These are phyloP conservation scores for Platycheirus rosarum DNA, from an alignment of 2,888 invertebrate species.

Conservation along the genomic window DNA sequence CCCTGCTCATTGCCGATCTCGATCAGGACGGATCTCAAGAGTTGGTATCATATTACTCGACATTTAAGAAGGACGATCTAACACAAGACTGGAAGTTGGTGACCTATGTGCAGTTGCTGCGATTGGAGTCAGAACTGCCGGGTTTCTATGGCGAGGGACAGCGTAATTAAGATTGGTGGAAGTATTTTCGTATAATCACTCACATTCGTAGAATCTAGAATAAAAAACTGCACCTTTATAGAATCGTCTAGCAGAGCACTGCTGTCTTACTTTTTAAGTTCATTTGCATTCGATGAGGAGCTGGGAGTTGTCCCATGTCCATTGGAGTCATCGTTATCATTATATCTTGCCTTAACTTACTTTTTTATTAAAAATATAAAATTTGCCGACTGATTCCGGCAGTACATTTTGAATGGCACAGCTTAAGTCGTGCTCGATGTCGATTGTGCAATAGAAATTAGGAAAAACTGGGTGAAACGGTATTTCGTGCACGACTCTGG, in stretches of 20 bases:
- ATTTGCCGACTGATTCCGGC: not conserved
- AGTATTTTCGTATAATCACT: slow-evolving; percentile 25
- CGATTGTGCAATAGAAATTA: not conserved
- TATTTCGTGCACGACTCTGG: not conserved
- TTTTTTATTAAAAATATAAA: not conserved
- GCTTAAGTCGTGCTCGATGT: not conserved
- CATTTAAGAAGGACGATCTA: slow-evolving; percentile 83
- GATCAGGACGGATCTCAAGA: slow-evolving; percentile 90
- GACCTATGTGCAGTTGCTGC: slow-evolving; percentile 87
- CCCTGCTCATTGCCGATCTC: slow-evolving; percentile 88
- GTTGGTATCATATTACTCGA: slow-evolving; percentile 89
- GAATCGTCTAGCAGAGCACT: slow-evolving; percentile 48
- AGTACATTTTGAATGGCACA: not conserved
- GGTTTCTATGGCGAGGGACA: slow-evolving; percentile 85
- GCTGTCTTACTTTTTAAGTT: slow-evolving; percentile 19
- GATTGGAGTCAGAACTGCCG: slow-evolving; percentile 88
- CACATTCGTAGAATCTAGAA: slow-evolving; percentile 47
- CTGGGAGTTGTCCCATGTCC: not conserved
- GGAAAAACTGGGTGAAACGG: not conserved
- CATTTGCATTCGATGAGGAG: slow-evolving; percentile 14
- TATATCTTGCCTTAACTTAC: slow-evolving; percentile 56
- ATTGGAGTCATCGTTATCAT: slow-evolving; percentile 25
- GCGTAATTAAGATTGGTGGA: slow-evolving; percentile 46
- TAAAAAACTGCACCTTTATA: slow-evolving; percentile 54
- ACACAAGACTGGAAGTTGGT: slow-evolving; percentile 85